Conservation (phyloP, 53 echinoderm and acorn worm species). For the Pentamera pediparva region DNA sequence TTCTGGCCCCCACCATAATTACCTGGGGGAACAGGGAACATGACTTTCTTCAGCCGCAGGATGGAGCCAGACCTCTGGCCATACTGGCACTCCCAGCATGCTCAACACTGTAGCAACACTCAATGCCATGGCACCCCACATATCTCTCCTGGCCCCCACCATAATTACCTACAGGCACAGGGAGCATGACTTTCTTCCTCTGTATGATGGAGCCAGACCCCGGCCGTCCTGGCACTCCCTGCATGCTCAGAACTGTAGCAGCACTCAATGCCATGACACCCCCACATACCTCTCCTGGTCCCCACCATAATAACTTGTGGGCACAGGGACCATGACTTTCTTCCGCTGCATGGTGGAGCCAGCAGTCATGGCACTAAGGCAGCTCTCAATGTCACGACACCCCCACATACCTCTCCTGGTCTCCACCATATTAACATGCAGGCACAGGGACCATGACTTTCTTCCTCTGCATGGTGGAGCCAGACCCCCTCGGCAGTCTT, state of each 20-base stretch:
- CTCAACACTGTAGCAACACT: too few relatives aligned
- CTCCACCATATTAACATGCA: too few relatives aligned
- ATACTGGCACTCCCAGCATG: neutral
- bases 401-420: too few relatives aligned
- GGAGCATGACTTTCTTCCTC: constrained; percentile 85
- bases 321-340: constrained; percentile 90
- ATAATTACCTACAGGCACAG: constrained; percentile 83
- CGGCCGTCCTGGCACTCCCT: constrained; percentile 73
- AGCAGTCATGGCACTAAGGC: too few relatives aligned
- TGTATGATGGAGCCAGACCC: constrained; percentile 66
- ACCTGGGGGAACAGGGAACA: constrained; percentile 95
- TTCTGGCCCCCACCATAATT: too few relatives aligned
- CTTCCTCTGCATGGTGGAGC: constrained; percentile 71
- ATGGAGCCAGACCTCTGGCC: constrained; percentile 15
- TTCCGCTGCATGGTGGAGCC: constrained; percentile 82
- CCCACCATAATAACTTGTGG: constrained; percentile 59
- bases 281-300: neutral
- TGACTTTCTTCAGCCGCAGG: constrained; percentile 85
- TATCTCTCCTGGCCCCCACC: neutral
- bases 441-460: constrained; percentile 93
- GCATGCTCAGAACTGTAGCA: neutral
- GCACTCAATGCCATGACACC: neutral
- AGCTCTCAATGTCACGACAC: too few relatives aligned
- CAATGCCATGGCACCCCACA: neutral
- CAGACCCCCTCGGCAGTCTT: neutral